Conservation (phyloP, 2,797 vertebrate genomes). For the Sebastiscus tertius region DNA sequence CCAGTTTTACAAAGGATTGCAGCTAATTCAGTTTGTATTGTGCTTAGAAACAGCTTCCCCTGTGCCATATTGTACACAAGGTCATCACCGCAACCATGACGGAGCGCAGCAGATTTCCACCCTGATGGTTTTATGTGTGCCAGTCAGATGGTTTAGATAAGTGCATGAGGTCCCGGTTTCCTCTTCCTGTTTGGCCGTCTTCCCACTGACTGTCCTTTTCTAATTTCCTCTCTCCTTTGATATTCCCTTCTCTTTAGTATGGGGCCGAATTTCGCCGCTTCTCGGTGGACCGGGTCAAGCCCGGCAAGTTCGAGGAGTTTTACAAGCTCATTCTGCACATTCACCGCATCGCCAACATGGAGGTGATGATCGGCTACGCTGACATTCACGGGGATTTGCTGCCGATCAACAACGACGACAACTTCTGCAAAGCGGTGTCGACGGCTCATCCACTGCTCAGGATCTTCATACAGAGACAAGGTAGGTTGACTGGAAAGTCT, state of each 20-base stretch:
- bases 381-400: slow-evolving; percentile 96
- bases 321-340: slow-evolving; percentile 95
- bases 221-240: background rate
- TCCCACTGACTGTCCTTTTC: background rate
- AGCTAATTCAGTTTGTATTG: background rate
- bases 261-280: slow-evolving; percentile 97
- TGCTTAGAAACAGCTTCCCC: background rate
- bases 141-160: slow-evolving; percentile 26
- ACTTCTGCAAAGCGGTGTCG: slow-evolving; percentile 97
- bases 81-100: slow-evolving; percentile 3
- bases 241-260: slow-evolving; percentile 83
- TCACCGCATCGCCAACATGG: slow-evolving; percentile 93
- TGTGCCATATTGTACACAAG: background rate
- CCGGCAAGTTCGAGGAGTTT: slow-evolving; percentile 98
- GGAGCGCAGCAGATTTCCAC: slow-evolving; percentile 6
- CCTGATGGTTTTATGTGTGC: slow-evolving; percentile 10
- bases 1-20: background rate
- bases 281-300: slow-evolving; percentile 93
- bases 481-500: slow-evolving; percentile 69
- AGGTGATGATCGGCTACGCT: slow-evolving; percentile 96
- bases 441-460: slow-evolving; percentile 94
- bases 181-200: slow-evolving; percentile 45
- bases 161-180: slow-evolving; percentile 9
- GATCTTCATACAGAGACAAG: slow-evolving; percentile 98
- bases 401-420: slow-evolving; percentile 98